These are phyloP conservation scores for Buphagus erythrorhynchus DNA, from an alignment of 2,797 vertebrate species.

Conservation along the genomic window DNA sequence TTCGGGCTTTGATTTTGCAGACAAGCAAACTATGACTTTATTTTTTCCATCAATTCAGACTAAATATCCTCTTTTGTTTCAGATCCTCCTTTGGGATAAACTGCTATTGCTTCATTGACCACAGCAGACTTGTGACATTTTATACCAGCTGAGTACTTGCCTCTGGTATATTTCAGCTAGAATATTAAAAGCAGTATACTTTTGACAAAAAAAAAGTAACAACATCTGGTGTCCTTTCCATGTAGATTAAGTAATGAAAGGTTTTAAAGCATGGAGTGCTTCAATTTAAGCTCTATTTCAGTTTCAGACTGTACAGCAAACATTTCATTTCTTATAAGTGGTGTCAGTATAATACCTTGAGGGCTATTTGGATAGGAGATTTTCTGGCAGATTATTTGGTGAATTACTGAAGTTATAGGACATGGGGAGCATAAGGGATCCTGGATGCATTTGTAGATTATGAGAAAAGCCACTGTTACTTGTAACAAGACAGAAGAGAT, in stretches of 20 bases:
- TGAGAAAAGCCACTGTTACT: background rate
- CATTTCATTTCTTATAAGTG: background rate
- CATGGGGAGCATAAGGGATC: background rate
- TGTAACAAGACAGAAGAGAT: background rate
- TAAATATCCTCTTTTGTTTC: background rate
- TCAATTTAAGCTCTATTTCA: background rate
- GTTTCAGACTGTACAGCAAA: background rate
- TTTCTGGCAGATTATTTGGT: background rate
- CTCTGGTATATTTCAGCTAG: background rate
- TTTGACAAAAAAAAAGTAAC: background rate
- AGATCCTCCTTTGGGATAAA: background rate
- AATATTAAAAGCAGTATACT: background rate
- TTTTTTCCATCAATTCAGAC: background rate
- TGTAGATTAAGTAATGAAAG: background rate
- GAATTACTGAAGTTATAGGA: background rate
- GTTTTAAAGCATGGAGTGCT: background rate
- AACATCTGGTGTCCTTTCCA: background rate
- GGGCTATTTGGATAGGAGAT: background rate
- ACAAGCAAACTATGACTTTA: background rate
- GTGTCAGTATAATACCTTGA: background rate
- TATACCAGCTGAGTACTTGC: background rate
- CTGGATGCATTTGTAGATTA: background rate
- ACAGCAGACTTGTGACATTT: slow-evolving; percentile 1
- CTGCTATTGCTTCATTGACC: background rate
- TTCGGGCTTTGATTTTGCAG: background rate